Percentiles rank a stretch among this genome's conserved stretches.
phyloP scores from a whole-genome alignment of 1,140 invertebrate genomes.

The Sycophila sp. region DNA sequence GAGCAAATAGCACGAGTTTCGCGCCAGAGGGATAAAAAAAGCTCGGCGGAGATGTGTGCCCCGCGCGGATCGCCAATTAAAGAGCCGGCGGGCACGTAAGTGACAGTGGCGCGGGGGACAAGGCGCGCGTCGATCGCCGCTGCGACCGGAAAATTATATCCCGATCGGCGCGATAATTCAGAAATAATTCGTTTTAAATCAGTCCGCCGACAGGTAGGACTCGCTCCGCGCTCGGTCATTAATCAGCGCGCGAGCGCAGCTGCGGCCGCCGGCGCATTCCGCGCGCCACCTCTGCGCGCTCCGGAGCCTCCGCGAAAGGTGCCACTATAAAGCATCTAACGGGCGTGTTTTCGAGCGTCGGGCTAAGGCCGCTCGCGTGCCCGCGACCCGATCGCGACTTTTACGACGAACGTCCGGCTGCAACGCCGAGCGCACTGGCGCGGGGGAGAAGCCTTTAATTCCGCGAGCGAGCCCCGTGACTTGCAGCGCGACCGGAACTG shows the following conservation, averaged over 20 bases:
- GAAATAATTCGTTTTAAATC: constrained; percentile 10
- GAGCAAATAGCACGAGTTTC: too few species aligned
- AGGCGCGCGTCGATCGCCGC: too few species aligned
- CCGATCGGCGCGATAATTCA: neutral
- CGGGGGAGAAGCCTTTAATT: neutral
- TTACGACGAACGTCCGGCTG: constrained; percentile 15
- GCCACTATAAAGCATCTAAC: neutral
- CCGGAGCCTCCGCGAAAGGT: too few species aligned
- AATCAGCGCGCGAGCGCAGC: neutral
- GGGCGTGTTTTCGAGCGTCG: neutral
- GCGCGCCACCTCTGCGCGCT: too few species aligned
- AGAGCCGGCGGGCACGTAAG: too few species aligned
- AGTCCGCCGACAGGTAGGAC: neutral
- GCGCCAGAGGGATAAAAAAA: too few species aligned
- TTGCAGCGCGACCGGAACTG: too few species aligned
- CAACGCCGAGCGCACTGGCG: neutral
- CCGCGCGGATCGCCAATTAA: too few species aligned
- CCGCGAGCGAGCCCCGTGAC: neutral
- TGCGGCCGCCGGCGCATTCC: neutral
- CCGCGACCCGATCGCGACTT: neutral
- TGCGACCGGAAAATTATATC: constrained; percentile 4
- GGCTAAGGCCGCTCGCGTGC: neutral
- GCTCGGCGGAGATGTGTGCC: too few species aligned
- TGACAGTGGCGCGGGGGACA: too few species aligned
- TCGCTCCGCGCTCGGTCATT: neutral